Evolutionary conservation across 2,113 vertebrate species (phyloP).

Genomic region (Fregetta grallaria): DNA sequence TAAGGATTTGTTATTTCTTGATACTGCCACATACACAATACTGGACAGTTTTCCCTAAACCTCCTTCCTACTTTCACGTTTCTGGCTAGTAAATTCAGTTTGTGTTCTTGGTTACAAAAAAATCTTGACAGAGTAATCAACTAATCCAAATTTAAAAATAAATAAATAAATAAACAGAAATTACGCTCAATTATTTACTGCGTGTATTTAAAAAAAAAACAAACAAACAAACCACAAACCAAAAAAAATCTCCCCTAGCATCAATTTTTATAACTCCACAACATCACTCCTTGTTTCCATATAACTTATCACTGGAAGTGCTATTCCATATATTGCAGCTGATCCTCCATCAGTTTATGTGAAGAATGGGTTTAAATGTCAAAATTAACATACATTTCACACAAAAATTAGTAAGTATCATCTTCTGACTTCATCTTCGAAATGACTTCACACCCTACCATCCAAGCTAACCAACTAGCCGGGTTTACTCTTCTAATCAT

Average conservation of each 20-base stretch:
- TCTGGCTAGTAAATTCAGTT: background rate
- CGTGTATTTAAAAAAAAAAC: background rate
- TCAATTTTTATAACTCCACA: background rate
- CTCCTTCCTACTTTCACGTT: background rate
- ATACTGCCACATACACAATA: background rate
- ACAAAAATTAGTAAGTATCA: background rate
- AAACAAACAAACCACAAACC: background rate
- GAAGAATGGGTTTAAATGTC: background rate
- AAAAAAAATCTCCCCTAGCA: background rate
- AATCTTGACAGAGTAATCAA: background rate
- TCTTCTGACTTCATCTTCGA: background rate
- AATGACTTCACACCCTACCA: background rate
- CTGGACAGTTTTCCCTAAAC: background rate
- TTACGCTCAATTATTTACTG: background rate
- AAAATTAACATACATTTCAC: background rate
- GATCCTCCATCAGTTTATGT: background rate
- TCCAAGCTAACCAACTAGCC: background rate
- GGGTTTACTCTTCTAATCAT: background rate
- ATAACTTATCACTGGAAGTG: background rate
- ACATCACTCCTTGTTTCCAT: background rate
- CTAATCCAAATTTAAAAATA: background rate
- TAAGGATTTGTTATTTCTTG: background rate
- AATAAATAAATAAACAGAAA: background rate
- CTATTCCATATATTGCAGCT: background rate
- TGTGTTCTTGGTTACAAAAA: background rate